phyloP scores from a whole-genome alignment of 2,797 vertebrate species.

The Neosilurus mollespiculum region DNA sequence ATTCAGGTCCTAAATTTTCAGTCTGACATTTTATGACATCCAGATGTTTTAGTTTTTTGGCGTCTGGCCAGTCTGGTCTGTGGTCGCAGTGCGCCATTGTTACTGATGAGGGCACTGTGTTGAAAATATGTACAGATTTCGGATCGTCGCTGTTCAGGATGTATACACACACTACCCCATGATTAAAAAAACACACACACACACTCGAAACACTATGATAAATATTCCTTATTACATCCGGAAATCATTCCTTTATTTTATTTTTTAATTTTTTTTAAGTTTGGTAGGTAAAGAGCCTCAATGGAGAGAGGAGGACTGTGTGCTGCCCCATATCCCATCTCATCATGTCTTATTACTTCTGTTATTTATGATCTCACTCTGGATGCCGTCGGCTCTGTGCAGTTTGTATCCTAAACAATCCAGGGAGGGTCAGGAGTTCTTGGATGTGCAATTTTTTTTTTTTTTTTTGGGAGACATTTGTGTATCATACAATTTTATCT shows the following conservation, averaged over 20 bases:
- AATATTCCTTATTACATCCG: constrained; percentile 33
- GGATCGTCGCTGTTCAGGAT: constrained; percentile 55
- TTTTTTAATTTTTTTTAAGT: constrained; percentile 44
- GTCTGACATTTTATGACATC: constrained; percentile 25
- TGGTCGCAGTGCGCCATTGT: constrained; percentile 28
- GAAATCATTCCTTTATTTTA: background rate
- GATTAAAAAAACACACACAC: constrained; percentile 13
- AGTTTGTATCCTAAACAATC: constrained; percentile 63
- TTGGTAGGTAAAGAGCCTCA: constrained; percentile 35
- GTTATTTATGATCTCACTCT: constrained; percentile 59
- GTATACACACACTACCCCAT: constrained; percentile 53
- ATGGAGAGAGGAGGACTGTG: constrained; percentile 47
- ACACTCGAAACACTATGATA: constrained; percentile 57
- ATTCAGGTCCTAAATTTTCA: constrained; percentile 38
- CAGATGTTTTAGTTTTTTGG: constrained; percentile 11
- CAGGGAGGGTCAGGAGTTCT: constrained; percentile 61
- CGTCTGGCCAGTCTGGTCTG: constrained; percentile 33
- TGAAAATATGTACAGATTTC: constrained; percentile 57
- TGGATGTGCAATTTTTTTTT: constrained; percentile 71
- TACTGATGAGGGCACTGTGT: constrained; percentile 39
- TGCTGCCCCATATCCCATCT: constrained; percentile 50
- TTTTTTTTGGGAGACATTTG: constrained; percentile 67
- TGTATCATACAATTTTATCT: constrained; percentile 71
- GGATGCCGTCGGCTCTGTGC: constrained; percentile 60
- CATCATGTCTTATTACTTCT: constrained; percentile 42